Percentiles rank a stretch among this genome's conserved stretches.
phyloP scores from a whole-genome alignment of 1,140 invertebrate species.

The Penaeus chinensis region DNA sequence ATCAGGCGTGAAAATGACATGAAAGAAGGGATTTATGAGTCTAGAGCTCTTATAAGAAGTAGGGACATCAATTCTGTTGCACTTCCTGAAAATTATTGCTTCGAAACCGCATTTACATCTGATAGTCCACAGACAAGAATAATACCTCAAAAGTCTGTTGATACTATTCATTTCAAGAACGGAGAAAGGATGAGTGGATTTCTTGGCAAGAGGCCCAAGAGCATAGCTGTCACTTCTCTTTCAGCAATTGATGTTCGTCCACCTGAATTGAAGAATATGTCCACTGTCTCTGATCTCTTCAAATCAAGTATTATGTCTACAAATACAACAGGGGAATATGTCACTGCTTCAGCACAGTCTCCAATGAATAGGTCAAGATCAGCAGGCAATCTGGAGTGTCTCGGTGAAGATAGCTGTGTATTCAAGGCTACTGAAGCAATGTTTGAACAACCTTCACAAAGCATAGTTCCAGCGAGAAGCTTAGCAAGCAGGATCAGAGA shows the following conservation, averaged over 20 bases:
- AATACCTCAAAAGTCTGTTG: constrained; percentile 66
- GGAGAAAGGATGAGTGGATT: not conserved
- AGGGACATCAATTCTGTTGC: constrained; percentile 50
- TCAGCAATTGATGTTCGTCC: constrained; percentile 20
- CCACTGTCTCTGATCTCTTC: constrained; percentile 33
- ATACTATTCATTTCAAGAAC: constrained; percentile 64
- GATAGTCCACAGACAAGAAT: constrained; percentile 67
- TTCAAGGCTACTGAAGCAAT: not conserved
- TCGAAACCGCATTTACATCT: constrained; percentile 69
- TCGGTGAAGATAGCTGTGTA: constrained; percentile 4
- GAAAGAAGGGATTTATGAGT: constrained; percentile 39
- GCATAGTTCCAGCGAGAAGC: constrained; percentile 19
- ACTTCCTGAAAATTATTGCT: constrained; percentile 65
- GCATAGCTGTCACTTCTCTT: constrained; percentile 51
- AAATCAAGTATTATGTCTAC: constrained; percentile 32
- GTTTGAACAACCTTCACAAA: not conserved
- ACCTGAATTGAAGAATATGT: constrained; percentile 15
- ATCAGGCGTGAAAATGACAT: constrained; percentile 34
- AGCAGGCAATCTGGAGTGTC: constrained; percentile 45
- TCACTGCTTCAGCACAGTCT: constrained; percentile 29
- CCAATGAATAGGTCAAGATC: constrained; percentile 52
- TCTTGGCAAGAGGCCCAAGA: constrained; percentile 39
- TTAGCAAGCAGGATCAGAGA: constrained; percentile 45
- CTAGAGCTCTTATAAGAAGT: constrained; percentile 27
- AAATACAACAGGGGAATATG: constrained; percentile 28